phyloP scores from a whole-genome alignment of 2,888 invertebrate genomes.

The Eristalis arbustorum region DNA sequence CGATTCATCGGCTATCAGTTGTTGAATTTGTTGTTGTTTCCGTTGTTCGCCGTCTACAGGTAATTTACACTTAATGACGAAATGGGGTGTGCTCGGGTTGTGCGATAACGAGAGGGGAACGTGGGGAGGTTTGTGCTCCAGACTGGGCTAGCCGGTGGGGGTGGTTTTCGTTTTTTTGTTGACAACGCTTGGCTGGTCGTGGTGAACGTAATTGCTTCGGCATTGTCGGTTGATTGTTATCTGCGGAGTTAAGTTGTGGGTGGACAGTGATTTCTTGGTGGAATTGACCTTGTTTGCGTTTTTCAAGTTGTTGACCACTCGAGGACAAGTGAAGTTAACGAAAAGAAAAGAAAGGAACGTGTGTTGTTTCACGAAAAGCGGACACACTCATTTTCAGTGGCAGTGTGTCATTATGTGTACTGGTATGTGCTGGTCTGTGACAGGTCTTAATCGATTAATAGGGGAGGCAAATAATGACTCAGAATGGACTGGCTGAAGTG shows the following conservation, averaged over 20 bases:
- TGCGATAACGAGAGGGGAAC: not conserved
- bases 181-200: not conserved
- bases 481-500: too few species aligned
- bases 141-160: not conserved
- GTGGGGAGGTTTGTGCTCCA: not conserved
- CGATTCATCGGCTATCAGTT: conserved; percentile 73
- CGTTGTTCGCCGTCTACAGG: conserved; percentile 83
- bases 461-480: too few species aligned
- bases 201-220: not conserved
- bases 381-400: too few species aligned
- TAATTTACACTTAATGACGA: conserved; percentile 55
- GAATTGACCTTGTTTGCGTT: not conserved
- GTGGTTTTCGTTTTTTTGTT: not conserved
- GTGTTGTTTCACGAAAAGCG: too few species aligned
- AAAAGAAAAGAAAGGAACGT: not conserved
- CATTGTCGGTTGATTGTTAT: not conserved
- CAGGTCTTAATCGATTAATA: too few species aligned
- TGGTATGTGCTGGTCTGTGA: too few species aligned
- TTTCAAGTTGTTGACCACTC: not conserved
- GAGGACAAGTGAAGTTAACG: not conserved
- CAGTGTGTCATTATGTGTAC: too few species aligned
- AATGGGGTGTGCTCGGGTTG: not conserved
- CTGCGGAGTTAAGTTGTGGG: not conserved
- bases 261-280: not conserved
- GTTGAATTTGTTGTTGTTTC: conserved; percentile 75